Base-by-base conservation (phyloP, 2,888 invertebrate genomes). In the Congeria kusceri region DNA sequence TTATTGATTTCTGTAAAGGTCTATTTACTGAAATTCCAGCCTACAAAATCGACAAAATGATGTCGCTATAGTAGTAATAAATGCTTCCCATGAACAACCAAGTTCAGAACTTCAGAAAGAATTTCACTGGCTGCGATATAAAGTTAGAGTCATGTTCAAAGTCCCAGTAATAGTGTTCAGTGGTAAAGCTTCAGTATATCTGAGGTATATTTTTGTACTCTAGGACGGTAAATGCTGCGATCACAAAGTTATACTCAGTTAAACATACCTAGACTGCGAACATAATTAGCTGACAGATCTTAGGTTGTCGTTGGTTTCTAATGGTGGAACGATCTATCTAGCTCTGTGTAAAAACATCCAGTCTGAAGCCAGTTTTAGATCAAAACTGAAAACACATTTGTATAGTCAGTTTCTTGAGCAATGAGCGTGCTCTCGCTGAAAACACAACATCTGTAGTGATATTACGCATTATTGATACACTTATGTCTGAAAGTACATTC, bases 91-190 rank as follows among this genome's bases (percentile, higher is more conserved):
- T 49, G n/a, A 20, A 9, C 18, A 20, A 49, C 49, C 49, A 49
- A 15, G 49, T 62, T 53, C 72, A 47, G 63, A 71, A 15, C 47
- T 67, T 44, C 15, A 9, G 18, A 49, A 49, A 49, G 15, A 49
- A 15, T 5, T 49, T 5, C 49, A 44, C 29, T 27, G 61, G 32
- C 29, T 61, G 9, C 32, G 3, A 29, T 5, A 28, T 27, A 61
- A 61, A 49, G 49, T 4, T 49, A 49, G 7, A 49, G 15, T 20
- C 18, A 49, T 49, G 18, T 49, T 9, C 20, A 49, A 49, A 20
- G 49, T 49, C 20, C 49, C 15, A 15, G 4, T 49, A 4, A 18
- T 49, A 15, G 49, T 49, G 4, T 49, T 20, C 15, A 4, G 5
- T 49, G 18, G 49, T 49, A 9, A 18, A 9, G 49, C 4, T 20